Conservation (phyloP, 2,888 invertebrate genomes). For the Bedellia somnulentella region DNA sequence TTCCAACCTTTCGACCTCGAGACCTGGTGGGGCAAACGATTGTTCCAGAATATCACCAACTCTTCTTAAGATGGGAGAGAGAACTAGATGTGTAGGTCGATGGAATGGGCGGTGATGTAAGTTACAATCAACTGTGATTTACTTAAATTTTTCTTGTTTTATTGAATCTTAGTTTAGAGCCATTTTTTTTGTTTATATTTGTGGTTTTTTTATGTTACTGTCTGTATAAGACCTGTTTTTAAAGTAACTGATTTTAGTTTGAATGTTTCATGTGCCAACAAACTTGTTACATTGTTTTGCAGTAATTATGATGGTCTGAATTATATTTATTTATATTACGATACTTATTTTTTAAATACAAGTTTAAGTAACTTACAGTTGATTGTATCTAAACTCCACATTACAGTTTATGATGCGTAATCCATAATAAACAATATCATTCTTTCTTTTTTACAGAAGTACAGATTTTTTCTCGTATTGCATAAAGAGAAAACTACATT, state of each 20-base stretch:
- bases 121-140: slow-evolving; percentile 56
- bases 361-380: too few relatives aligned
- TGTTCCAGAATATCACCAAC: slow-evolving; percentile 83
- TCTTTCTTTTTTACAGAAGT: background rate
- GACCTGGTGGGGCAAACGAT: slow-evolving; percentile 86
- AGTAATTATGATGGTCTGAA: too few relatives aligned
- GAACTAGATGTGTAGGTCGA: slow-evolving; percentile 16
- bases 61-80: slow-evolving; percentile 55
- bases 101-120: slow-evolving; percentile 36
- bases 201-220: too few relatives aligned
- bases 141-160: slow-evolving; percentile 23
- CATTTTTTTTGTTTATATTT: too few relatives aligned
- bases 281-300: background rate
- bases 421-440: too few relatives aligned
- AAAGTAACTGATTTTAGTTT: background rate
- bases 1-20: slow-evolving; percentile 90
- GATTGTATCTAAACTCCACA: too few relatives aligned
- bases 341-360: background rate
- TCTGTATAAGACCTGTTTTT: too few relatives aligned
- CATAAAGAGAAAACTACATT: too few relatives aligned
- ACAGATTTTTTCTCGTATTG: too few relatives aligned
- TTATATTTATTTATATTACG: background rate
- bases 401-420: too few relatives aligned
- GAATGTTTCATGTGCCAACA: background rate
- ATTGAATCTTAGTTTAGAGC: too few relatives aligned